Percentiles rank a stretch among this genome's conserved stretches.
phyloP scores from a whole-genome alignment of 2,888 invertebrate genomes.

The Oxyteleia sp. region DNA sequence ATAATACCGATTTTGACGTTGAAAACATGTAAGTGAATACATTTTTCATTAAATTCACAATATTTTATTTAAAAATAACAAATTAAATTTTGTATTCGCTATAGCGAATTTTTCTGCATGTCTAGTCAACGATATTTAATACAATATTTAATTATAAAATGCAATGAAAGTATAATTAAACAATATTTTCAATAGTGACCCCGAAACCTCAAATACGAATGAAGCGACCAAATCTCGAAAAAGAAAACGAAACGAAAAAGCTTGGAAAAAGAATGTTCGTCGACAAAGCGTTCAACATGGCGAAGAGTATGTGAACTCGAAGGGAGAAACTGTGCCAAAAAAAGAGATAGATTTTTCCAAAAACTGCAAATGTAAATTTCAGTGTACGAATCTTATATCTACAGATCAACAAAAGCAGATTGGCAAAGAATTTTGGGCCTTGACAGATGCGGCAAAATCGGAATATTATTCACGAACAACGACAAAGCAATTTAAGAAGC shows the following conservation, averaged over 20 bases:
- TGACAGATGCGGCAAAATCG: not conserved
- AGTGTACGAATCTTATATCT: not conserved
- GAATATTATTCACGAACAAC: conserved; percentile 12
- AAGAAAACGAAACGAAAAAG: conserved; percentile 2
- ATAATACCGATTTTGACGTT: too few relatives aligned
- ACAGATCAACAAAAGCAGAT: not conserved
- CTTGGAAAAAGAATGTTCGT: conserved; percentile 2
- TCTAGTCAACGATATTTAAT: too few relatives aligned
- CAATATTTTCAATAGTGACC: too few relatives aligned
- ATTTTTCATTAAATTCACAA: too few relatives aligned
- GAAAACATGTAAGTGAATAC: too few relatives aligned
- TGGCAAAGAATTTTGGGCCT: conserved; percentile 1
- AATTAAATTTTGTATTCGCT: too few relatives aligned
- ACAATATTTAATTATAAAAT: too few relatives aligned
- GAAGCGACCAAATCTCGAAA: conserved; percentile 12
- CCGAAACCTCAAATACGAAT: too few relatives aligned
- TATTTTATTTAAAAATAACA: too few relatives aligned
- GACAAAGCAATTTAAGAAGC: not conserved
- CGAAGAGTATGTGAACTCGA: conserved; percentile 2
- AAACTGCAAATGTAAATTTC: conserved; percentile 16
- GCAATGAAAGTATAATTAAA: too few relatives aligned
- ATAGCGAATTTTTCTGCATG: too few relatives aligned
- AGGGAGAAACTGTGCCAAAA: not conserved
- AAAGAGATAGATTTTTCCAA: conserved; percentile 2
- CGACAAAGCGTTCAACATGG: not conserved